A percentile compares a stretch with the other conserved stretches of the same genome.
Evolutionary conservation across 2,797 vertebrate species (phyloP).

Genomic region (Megalops cyprinoides): DNA sequence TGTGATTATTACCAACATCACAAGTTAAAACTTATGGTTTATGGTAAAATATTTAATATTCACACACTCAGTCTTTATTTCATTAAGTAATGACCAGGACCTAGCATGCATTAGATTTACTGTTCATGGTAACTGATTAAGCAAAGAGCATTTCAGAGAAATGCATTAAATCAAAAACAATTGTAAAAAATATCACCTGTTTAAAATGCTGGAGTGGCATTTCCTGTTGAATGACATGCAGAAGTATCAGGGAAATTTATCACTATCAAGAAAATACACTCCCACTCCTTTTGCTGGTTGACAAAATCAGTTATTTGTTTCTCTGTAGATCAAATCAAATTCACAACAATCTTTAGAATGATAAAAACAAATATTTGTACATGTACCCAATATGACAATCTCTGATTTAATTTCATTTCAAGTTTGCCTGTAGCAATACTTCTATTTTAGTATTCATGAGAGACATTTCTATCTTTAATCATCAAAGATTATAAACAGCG

Average conservation of each 20-base stretch:
- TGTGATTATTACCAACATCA: too few species aligned
- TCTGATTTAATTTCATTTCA: background rate
- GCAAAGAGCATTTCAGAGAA: background rate
- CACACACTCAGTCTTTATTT: background rate
- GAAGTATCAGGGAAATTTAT: background rate
- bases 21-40: too few species aligned
- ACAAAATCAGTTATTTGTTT: background rate
- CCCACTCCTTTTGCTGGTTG: background rate
- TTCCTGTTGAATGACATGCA: background rate
- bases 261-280: background rate
- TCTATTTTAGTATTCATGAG: background rate
- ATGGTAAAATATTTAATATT: background rate
- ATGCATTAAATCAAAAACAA: background rate
- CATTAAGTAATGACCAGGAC: background rate
- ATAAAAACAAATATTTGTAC: background rate
- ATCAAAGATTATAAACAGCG: too few species aligned
- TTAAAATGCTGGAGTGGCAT: background rate
- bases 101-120: background rate
- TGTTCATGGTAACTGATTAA: background rate
- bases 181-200: background rate
- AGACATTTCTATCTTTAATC: too few species aligned
- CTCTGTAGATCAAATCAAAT: background rate
- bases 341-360: background rate
- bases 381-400: too few species aligned
- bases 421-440: background rate